phyloP scores from a whole-genome alignment of 1,140 invertebrate species.

The Drosophila ogumai region DNA sequence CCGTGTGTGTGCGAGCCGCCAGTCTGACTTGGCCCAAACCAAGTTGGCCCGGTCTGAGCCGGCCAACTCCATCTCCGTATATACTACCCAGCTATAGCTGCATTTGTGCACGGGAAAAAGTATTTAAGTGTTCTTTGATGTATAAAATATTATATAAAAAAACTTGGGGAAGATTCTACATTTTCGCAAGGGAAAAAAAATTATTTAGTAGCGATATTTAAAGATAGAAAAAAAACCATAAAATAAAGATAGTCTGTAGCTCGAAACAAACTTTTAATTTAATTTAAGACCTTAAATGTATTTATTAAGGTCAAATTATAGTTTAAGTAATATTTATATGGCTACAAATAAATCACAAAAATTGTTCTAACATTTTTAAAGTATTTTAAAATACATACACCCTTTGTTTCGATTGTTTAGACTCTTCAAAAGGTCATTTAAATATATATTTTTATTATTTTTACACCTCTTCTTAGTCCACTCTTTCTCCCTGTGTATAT shows the following conservation, averaged over 20 bases:
- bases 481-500: constrained; percentile 14
- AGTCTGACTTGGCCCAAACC: constrained; percentile 26
- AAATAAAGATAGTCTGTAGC: neutral
- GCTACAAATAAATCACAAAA: neutral
- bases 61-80: constrained; percentile 45
- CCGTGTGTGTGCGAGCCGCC: constrained; percentile 7
- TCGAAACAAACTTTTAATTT: no score
- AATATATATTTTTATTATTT: neutral
- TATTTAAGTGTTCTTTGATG: neutral
- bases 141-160: neutral
- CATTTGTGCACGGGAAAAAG: constrained; percentile 4
- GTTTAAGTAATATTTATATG: neutral
- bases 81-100: constrained; percentile 23
- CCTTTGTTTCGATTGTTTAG: neutral
- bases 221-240: neutral
- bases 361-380: neutral
- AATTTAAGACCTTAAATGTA: no score
- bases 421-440: neutral
- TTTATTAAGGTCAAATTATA: neutral
- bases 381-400: neutral
- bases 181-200: neutral
- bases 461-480: no score
- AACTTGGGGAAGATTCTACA: no score
- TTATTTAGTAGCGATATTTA: neutral
- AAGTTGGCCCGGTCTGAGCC: constrained; percentile 24